Evolutionary conservation across 37 sponge, comb jelly and placozoan genomes (phyloP), one percentile per base, ranked within the genome.

Genomic region (Cladorhizidae sp.): DNA sequence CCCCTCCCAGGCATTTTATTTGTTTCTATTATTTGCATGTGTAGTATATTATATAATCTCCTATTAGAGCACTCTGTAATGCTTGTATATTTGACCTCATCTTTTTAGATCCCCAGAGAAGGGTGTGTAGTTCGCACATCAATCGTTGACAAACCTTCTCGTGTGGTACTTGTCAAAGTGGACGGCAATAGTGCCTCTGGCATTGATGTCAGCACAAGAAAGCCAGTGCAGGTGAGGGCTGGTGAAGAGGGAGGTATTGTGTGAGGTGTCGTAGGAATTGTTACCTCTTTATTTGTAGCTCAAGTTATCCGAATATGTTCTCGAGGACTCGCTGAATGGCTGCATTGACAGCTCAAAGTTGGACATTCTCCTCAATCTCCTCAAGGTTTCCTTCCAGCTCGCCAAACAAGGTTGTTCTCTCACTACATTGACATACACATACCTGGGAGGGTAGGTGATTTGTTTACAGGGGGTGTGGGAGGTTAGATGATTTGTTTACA

Each of bases 361-460:
- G 23, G 39, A 14, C 0, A 33, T 55, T 15, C 75, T 87, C 49
- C 26, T 87, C 1, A 41, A 69, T 69, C 76, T 87, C 3, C 72
- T 86, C 15, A 78, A 72, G 8, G 2, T 37, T 5, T 73, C 74
- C 52, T 40, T 86, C 3, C 73, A 78, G 52, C 80, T 79, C 25
- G 63, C 63, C 40, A 79, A 79, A 25, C 80, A 73, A 79, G 80
- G 86, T 86, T n/a, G n/a, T n/a, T n/a, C n/a, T n/a, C n/a, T n/a
- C n/a, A n/a, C n/a, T n/a, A n/a, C n/a, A n/a, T n/a, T n/a, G n/a
- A n/a, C n/a, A n/a, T n/a, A n/a, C n/a, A n/a, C n/a, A n/a, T n/a
- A n/a, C n/a, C n/a, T n/a, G n/a, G n/a, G n/a, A n/a, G n/a, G n/a
- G n/a, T n/a, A n/a, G n/a, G n/a, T n/a, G n/a, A n/a, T n/a, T n/a